Percentiles rank a stretch among this genome's conserved stretches.
Evolutionary conservation across 2,113 vertebrate genomes (phyloP).

Genomic region (Oncorhynchus masou): DNA sequence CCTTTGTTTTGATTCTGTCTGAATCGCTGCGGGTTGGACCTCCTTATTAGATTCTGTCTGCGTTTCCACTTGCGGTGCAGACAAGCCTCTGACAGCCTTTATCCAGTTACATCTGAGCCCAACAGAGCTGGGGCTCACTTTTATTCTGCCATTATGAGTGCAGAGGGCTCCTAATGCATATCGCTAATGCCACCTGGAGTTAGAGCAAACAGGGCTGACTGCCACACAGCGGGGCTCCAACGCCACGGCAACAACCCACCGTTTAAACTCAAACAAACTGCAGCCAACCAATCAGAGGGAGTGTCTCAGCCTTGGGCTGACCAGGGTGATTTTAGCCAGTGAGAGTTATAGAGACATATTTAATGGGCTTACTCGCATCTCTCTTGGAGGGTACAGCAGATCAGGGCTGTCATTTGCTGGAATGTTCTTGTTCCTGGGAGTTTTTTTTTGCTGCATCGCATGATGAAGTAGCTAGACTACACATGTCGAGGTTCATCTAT

Average conservation of each 20-base stretch:
- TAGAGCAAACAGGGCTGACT: conserved; percentile 47
- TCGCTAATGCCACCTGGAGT: conserved; percentile 60
- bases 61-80: conserved; percentile 50
- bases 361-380: no score
- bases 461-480: no score
- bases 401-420: background rate
- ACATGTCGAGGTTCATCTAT: background rate
- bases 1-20: conserved; percentile 54
- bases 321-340: background rate
- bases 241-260: conserved; percentile 17
- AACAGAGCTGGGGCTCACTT: conserved; percentile 21
- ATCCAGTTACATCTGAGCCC: conserved; percentile 52
- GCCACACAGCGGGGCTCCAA: conserved; percentile 49
- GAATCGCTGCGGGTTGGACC: conserved; percentile 25
- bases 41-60: conserved; percentile 51
- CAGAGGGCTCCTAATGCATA: conserved; percentile 40
- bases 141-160: conserved; percentile 17
- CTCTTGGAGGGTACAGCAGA: background rate
- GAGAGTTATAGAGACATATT: background rate
- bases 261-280: background rate
- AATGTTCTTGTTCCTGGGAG: background rate
- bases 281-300: background rate
- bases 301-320: conserved; percentile 1
- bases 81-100: conserved; percentile 40
- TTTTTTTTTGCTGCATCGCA: background rate